Base-by-base conservation (phyloP, 2,888 invertebrate genomes). In the Gibbula magus region DNA sequence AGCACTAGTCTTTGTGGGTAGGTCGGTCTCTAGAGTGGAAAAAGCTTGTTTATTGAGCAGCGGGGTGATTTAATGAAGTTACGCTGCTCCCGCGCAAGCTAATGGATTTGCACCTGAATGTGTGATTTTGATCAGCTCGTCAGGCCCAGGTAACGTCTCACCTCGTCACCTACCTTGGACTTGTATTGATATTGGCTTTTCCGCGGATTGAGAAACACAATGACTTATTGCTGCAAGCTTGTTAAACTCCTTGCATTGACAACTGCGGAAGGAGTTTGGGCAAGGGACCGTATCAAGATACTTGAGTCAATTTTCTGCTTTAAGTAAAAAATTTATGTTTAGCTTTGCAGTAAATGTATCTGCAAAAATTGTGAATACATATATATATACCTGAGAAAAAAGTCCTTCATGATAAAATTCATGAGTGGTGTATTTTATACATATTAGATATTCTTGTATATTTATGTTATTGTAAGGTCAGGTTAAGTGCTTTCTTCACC, bases 101-200 rank as follows among this genome's bases (percentile, higher is more conserved):
- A 39, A 70, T 70, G 70, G 29, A 39, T 32, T 70, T 70, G 70
- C 70, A 70, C 70, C 70, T 70, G 70, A 70, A 70, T 18, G 20
- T 39, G 70, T 70, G 70, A n/a, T 39, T 70, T 70, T 70, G 70
- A 70, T 70, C 70, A n/a, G 39, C 29, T 70, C 39, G 70, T 70
- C 35, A 70, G 25, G 70, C 32, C 20, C 35, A 70, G 70, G 70
- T 70, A 35, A 35, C 32, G 16, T 39, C 35, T 35, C 70, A 70
- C 39, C 70, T 35, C 25, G 35, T 5, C 61, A 16, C 29, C 3
- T 25, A 29, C 29, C 61, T 25, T 61, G 7, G n/a, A 25, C 61
- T 61, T 29, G 29, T 61, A 61, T 61, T 61, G 61, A 61, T 61
- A 61, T 61, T 25, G 1, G 16, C 29, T 61, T 61, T 25, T 29